Evolutionary conservation across 1,140 invertebrate species (phyloP), one percentile per base, ranked within the genome.

Genomic region (Cataglyphis hispanica): DNA sequence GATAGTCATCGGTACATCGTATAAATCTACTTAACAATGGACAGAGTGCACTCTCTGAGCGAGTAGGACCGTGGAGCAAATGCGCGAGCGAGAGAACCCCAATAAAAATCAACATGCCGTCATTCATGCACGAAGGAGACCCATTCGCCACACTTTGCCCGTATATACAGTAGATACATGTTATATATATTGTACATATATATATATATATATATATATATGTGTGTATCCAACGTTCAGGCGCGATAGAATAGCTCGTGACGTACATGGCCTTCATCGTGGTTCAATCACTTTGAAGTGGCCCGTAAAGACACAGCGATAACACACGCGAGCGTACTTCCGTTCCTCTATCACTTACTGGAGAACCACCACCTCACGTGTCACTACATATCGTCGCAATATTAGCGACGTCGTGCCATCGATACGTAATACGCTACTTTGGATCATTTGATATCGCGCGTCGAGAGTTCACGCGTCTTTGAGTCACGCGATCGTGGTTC

Each of bases 21-120:
- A 90, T 89, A 88, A 90, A 90, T 88, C 84, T 90, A 85, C 78
- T 90, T 90, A 90, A 90, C 89, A 90, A 90, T 80, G 78, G 86
- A 50, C 84, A 64, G 80, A 85, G 88, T 85, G 88, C 74, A 50
- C 67, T 89, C 61, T 89, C 86, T 22, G 43, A 70, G 86, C 67
- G 75, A 75, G 58, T 76, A 63, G 37, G 64, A 60, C 78, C 77
- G 46, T 72, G 74, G 66, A 74, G 61, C 85, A 76, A 85, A 84
- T 76, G 75, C 85, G 77, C 85, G 19, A 31, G 84, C 84, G 22
- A 27, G 81, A 69, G 60, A 80, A 80, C 85, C 76, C 61, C 88
- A 90, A 90, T 86, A 90, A 90, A 89, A 90, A 90, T 90, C 88
- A 77, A 83, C 87, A 60, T 74, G 74, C 66, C 46, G 63, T 64